Conservation (phyloP, 2,888 invertebrate genomes). For the Marronus borbonicus region DNA sequence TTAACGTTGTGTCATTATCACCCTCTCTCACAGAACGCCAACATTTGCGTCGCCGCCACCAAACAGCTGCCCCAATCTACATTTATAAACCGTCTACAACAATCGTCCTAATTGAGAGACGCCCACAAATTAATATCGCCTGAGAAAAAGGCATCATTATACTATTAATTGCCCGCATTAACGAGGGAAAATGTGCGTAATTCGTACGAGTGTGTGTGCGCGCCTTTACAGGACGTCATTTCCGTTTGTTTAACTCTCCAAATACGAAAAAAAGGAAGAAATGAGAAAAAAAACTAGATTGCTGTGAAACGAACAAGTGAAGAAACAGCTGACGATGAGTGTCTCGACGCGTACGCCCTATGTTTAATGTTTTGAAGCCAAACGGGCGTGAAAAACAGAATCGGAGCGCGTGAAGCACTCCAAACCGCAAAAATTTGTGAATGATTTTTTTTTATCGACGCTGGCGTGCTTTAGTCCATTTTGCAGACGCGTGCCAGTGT, state of each 20-base stretch:
- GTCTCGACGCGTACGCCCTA: background rate
- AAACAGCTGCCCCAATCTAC: background rate
- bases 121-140: constrained; percentile 27
- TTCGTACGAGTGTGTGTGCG: background rate
- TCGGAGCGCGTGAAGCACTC: background rate
- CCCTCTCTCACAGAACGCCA: background rate
- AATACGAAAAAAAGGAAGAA: background rate
- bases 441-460: background rate
- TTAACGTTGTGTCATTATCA: background rate
- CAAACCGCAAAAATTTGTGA: constrained; percentile 3
- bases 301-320: background rate
- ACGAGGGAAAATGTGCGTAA: constrained; percentile 4
- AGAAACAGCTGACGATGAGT: background rate
- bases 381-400: background rate
- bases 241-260: background rate
- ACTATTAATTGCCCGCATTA: constrained; percentile 13
- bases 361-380: background rate
- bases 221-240: background rate
- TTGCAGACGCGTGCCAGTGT: constrained; percentile 6
- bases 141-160: constrained; percentile 19
- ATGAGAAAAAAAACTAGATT: background rate
- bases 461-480: background rate
- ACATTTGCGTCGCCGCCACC: background rate
- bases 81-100: too few relatives aligned
- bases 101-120: background rate